These are phyloP conservation scores for Anolis apletophallus DNA, from an alignment of 2,797 vertebrate species.

Conservation along the genomic window DNA sequence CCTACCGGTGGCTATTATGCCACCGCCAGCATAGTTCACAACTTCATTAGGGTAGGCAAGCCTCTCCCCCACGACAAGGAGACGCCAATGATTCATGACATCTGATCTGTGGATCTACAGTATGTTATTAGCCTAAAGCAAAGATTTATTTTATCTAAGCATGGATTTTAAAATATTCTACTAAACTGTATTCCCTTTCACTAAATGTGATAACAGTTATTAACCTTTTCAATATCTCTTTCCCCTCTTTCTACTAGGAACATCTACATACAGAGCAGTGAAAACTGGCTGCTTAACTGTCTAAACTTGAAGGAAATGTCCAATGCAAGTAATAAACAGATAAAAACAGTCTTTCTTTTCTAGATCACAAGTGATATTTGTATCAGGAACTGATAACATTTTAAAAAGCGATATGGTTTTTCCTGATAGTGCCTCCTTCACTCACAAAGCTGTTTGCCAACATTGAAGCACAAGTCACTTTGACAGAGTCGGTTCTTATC, in stretches of 20 bases:
- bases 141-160: too few species aligned
- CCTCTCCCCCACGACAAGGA: too few species aligned
- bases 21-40: too few species aligned
- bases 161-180: neutral
- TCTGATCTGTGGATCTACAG: too few species aligned
- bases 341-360: neutral
- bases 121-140: too few species aligned
- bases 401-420: neutral
- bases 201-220: neutral
- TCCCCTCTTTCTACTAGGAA: neutral
- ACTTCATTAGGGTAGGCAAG: too few species aligned
- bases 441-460: too few species aligned
- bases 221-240: neutral
- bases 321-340: neutral
- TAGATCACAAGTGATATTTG: neutral
- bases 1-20: too few species aligned
- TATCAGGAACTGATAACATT: neutral
- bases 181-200: neutral
- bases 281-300: neutral
- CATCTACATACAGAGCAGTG: neutral
- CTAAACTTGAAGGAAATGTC: neutral
- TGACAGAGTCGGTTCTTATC: too few species aligned
- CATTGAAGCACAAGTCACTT: too few species aligned
- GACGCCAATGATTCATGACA: too few species aligned
- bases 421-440: neutral